Base-by-base conservation (phyloP, 2,888 invertebrate species). In the Cheilosia vulpina region DNA sequence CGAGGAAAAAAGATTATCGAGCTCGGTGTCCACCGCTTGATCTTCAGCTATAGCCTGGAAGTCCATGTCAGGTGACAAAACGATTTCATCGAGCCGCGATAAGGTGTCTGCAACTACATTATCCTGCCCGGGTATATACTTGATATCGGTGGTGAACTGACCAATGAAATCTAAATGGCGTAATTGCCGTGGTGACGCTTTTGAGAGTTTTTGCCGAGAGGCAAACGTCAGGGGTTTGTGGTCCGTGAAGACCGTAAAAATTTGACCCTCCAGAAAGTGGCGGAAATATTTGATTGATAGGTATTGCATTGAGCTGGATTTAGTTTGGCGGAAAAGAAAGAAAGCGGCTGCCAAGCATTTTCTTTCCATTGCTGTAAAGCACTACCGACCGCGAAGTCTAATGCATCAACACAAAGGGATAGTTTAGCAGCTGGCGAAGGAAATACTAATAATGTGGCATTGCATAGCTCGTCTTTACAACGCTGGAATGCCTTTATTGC, bases 121-220 rank as follows among this genome's bases (percentile, higher is more conserved):
- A 19, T 87, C 81, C 85, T 88, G n/a, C 2, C 83, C 85, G 4
- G 80, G 43, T 1, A 83, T 24, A n/a, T 87, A 52, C 2, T 24
- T 38, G 6, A 87, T 71, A 13, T 80, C 66, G 0, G 87, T 87
- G 11, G 81, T 52, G n/a, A 80, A 87, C 27, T 87, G 87, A 1
- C 73, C 68, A 19, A 89, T 90, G 17, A 88, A 90, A 65, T 91
- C 90, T 0, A 93, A 81, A 4, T 92, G 89, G 0, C 91, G 73
- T 4, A 88, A 87, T 75, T 92, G 91, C 1, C 91, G 66, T 0
- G 91, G 91, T 1, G 91, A 89, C 7, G 89, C 88, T 27, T 90
- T 89, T 3, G 43, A 43, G 5, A 87, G 38, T 13, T 88, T 88
- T 78, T 89, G 84, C 4, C 66, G 21, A 72, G 92, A 90, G 0